Evolutionary conservation across 2,888 invertebrate species (phyloP).

Genomic region (Ecdyonurus torrentis): DNA sequence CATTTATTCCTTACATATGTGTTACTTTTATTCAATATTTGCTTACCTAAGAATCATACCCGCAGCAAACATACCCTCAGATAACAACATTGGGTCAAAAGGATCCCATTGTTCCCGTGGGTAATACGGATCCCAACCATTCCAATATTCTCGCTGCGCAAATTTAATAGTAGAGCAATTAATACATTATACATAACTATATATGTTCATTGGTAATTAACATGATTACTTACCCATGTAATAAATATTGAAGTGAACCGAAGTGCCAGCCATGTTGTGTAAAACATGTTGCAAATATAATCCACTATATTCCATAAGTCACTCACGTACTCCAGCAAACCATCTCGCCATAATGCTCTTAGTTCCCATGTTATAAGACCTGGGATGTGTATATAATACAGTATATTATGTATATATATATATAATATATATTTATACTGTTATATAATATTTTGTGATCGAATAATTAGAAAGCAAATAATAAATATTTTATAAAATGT

Average conservation of each 20-base stretch:
- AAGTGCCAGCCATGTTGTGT: slow-evolving; percentile 82
- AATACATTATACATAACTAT: neutral
- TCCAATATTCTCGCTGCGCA: slow-evolving; percentile 15
- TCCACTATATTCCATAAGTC: slow-evolving; percentile 98
- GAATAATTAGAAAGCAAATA: slow-evolving; percentile 1
- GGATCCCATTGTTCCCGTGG: slow-evolving; percentile 85
- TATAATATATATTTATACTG: too few species aligned
- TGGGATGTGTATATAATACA: too few species aligned
- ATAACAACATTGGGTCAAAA: slow-evolving; percentile 87
- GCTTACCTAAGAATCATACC: slow-evolving; percentile 78
- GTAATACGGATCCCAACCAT: slow-evolving; percentile 60
- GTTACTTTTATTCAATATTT: neutral
- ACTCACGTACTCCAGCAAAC: slow-evolving; percentile 75
- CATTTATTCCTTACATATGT: neutral
- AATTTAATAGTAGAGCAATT: slow-evolving; percentile 3
- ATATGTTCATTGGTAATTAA: too few species aligned
- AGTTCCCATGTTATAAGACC: slow-evolving; percentile 93
- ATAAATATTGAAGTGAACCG: slow-evolving; percentile 76
- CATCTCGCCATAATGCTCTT: slow-evolving; percentile 76
- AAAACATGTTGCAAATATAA: slow-evolving; percentile 91
- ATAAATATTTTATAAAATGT: neutral
- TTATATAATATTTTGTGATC: slow-evolving; percentile 2
- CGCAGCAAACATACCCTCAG: slow-evolving; percentile 88
- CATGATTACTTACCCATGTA: slow-evolving; percentile 57
- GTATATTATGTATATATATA: too few species aligned